Percentiles rank a stretch among this genome's conserved stretches.
Conservation (phyloP, 2,888 invertebrate species). For the Xestoiulus laeticollis region DNA sequence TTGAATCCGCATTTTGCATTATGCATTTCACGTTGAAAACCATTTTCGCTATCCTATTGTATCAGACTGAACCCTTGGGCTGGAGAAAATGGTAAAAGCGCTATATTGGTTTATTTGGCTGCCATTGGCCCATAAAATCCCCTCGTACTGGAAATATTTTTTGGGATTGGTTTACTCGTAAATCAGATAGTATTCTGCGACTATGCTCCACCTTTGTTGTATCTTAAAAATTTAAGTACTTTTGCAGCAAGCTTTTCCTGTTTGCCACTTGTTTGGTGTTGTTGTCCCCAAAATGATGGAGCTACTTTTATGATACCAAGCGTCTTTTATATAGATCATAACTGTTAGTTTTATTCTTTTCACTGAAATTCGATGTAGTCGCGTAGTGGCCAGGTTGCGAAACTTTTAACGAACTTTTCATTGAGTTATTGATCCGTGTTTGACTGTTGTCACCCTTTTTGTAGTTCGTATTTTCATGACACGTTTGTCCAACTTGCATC, state of each 20-base stretch:
- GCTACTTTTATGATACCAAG: background rate
- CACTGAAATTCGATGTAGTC: background rate
- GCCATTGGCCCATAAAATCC: background rate
- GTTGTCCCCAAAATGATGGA: background rate
- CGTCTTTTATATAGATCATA: constrained; percentile 26
- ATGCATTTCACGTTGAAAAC: background rate
- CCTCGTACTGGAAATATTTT: background rate
- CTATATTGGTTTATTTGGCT: background rate
- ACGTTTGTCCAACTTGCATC: background rate
- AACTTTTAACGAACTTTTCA: background rate
- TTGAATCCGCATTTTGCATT: background rate
- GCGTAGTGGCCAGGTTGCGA: background rate
- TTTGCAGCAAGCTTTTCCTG: background rate
- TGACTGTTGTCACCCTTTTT: constrained; percentile 20
- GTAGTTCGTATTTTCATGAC: background rate
- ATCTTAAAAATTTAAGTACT: background rate
- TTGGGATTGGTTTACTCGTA: background rate
- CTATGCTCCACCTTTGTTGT: background rate
- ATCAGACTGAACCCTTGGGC: background rate
- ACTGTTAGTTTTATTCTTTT: constrained; percentile 12
- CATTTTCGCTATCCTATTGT: background rate
- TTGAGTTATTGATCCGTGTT: constrained; percentile 19
- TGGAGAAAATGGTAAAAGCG: background rate
- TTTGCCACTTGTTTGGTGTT: background rate
- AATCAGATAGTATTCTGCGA: background rate